Conservation (phyloP, 2,113 vertebrate species). For the Cyprinodon tularosa region DNA sequence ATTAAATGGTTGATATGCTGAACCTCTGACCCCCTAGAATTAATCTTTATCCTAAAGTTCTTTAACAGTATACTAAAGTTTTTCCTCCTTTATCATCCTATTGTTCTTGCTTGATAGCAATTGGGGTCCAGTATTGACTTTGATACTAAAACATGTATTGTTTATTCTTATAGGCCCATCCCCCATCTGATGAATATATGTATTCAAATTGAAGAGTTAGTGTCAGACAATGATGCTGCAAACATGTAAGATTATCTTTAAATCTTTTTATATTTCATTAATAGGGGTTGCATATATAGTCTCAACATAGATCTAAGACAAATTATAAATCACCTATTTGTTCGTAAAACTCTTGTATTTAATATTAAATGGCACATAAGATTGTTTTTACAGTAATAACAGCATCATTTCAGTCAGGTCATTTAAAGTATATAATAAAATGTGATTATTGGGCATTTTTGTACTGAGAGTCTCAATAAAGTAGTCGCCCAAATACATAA, state of each 20-base stretch:
- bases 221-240: not conserved
- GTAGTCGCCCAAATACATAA: constrained; percentile 8
- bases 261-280: not conserved
- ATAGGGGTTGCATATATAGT: not conserved
- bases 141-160: no score
- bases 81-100: not conserved
- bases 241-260: not conserved
- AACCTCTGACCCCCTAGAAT: not conserved
- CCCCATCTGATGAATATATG: not conserved
- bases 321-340: not conserved
- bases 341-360: not conserved
- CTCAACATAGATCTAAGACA: not conserved
- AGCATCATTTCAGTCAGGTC: not conserved
- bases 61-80: not conserved
- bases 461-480: constrained; percentile 4
- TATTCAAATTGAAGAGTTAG: not conserved
- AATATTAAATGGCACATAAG: not conserved
- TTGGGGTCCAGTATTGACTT: not conserved
- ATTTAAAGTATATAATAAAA: constrained; percentile 1
- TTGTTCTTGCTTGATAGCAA: not conserved
- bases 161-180: no score
- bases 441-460: not conserved
- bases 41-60: not conserved
- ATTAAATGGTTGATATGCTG: not conserved
- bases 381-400: not conserved